phyloP scores from a whole-genome alignment of 1,140 invertebrate species.

The Lithobius niger region DNA sequence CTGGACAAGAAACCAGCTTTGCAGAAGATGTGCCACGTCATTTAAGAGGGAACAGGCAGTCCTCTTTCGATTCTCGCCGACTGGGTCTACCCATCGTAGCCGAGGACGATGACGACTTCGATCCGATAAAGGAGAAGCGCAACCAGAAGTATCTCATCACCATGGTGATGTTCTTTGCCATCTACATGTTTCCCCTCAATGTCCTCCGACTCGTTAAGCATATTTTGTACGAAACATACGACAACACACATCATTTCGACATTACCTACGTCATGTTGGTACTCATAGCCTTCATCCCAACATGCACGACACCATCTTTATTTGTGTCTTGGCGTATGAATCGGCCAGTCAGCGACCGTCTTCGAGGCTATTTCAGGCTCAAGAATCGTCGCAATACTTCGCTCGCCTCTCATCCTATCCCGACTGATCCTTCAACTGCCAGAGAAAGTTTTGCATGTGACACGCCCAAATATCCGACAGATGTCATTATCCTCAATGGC shows the following conservation, averaged over 20 bases:
- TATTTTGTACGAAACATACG: slow-evolving; percentile 50
- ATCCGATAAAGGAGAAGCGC: slow-evolving; percentile 46
- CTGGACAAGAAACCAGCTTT: no score
- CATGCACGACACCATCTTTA: slow-evolving; percentile 46
- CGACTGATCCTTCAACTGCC: no score
- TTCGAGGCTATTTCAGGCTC: no score
- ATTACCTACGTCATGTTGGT: slow-evolving; percentile 51
- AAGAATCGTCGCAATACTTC: no score
- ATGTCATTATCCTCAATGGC: no score
- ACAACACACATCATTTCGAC: slow-evolving; percentile 51
- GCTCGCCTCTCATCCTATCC: no score
- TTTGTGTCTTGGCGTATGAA: slow-evolving; percentile 50
- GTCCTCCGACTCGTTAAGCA: slow-evolving; percentile 48
- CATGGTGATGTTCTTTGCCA: slow-evolving; percentile 45
- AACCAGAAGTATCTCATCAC: slow-evolving; percentile 50
- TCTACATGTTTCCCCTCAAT: slow-evolving; percentile 52
- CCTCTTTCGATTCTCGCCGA: no score
- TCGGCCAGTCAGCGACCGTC: slow-evolving; percentile 34
- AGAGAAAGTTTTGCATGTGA: no score
- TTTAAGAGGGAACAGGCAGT: no score
- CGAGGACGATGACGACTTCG: slow-evolving; percentile 46
- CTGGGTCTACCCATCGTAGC: no score
- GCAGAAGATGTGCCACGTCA: no score
- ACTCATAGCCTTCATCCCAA: slow-evolving; percentile 54
- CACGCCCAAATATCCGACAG: no score